phyloP scores from a whole-genome alignment of 2,888 invertebrate species.

The Tenodera sinensis region DNA sequence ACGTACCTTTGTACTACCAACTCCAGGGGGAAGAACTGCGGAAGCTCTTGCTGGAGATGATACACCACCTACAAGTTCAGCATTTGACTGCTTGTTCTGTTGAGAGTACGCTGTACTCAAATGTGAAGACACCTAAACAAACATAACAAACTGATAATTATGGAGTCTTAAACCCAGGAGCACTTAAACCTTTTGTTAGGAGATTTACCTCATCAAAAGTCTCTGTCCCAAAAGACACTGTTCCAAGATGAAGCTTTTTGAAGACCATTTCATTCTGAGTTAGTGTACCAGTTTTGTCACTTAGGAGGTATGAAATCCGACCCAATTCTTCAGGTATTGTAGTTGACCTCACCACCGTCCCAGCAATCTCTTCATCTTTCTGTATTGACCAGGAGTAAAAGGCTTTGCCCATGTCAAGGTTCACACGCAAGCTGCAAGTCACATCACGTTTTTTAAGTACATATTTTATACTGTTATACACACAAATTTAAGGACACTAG shows the following conservation, averaged over 20 bases:
- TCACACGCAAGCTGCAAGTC: conserved; percentile 80
- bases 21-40: not conserved
- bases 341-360: conserved; percentile 93
- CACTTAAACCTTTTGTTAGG: conserved; percentile 19
- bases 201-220: conserved; percentile 72
- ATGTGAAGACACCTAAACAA: conserved; percentile 46
- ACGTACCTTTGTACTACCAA: conserved; percentile 35
- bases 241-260: conserved; percentile 91
- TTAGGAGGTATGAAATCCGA: conserved; percentile 90
- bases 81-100: conserved; percentile 18
- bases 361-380: conserved; percentile 86
- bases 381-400: conserved; percentile 97
- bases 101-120: conserved; percentile 46
- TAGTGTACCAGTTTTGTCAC: conserved; percentile 97
- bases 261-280: conserved; percentile 99
- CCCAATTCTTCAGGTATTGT: conserved; percentile 99
- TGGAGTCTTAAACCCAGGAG: conserved; percentile 29
- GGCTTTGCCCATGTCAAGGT: conserved; percentile 97
- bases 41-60: not conserved
- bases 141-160: not conserved
- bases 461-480: no score
- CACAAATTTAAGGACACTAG: no score
- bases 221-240: conserved; percentile 83
- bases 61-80: not conserved
- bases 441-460: not conserved